Evolutionary conservation across 1,140 invertebrate genomes (phyloP), one percentile per base, ranked within the genome.

Genomic region (Marisa cornuarietis): DNA sequence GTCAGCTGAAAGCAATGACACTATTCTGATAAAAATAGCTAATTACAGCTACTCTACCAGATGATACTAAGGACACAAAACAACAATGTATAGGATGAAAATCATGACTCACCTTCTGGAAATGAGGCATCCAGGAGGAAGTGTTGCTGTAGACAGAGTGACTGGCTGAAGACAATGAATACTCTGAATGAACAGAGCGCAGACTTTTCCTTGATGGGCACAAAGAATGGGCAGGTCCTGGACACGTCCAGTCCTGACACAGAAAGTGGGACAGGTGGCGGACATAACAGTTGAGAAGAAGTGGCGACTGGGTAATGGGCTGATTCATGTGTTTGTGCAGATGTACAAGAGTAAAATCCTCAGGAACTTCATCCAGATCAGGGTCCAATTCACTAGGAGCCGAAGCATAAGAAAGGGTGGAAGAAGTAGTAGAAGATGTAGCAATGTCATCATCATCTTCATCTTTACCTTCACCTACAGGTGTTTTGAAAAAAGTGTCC

Each of bases 311-410:
- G 31, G 96, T 95, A 79, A 99, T 98, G 0, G 96, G 95, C 86
- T 97, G 96, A 88, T 98, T 97, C 14, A 98, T 94, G 92, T 99
- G 97, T 94, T 96, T 96, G 86, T 98, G 96, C 11, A 99, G 92
- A 92, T 99, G 97, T 0, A 99, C 96, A 75, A 98, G 90, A 5
- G 96, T 85, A 42, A 88, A 82, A 63, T 89, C 87, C 49, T 85
- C 83, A 4, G 82, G 77, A 31, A 83, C 49, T 13, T 83, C 82
- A 10, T 82, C 82, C 26, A 77, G 80, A 16, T 75, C 77, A 20
- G 69, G 72, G 31, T 85, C 83, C 31, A 78, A 79, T 58, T 82
- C 81, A 51, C 83, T 85, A n/a, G 97, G 96, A n/a, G 97, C 97
- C 0, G 96, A 98, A 76, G 96, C 96, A 85, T 97, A 98, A 0